Percentiles rank a stretch among this genome's conserved stretches.
These are phyloP conservation scores for Hapalemur alaotrensis DNA, from an alignment of 2,797 vertebrate genomes.

Conservation along the genomic window DNA sequence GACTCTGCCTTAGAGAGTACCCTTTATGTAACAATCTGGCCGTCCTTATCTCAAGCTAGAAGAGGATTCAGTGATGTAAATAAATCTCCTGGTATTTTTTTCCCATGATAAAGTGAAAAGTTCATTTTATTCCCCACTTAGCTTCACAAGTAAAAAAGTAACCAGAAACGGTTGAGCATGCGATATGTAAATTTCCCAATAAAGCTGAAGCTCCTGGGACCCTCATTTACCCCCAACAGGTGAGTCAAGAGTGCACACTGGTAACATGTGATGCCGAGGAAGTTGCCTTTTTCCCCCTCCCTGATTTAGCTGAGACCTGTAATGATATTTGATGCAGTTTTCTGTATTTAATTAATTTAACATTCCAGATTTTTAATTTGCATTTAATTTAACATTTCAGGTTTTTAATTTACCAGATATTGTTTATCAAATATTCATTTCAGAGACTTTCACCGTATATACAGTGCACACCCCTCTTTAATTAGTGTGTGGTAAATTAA, in stretches of 20 bases:
- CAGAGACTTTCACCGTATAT: constrained; percentile 81
- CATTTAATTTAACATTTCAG: constrained; percentile 88
- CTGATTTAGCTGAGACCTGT: constrained; percentile 81
- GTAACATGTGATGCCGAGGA: constrained; percentile 71
- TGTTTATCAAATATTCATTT: constrained; percentile 89
- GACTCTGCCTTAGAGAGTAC: not conserved
- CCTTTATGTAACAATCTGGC: not conserved
- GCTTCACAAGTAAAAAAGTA: not conserved
- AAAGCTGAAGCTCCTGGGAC: constrained; percentile 19
- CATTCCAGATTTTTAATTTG: constrained; percentile 88
- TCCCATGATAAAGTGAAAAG: not conserved
- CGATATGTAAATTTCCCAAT: constrained; percentile 19
- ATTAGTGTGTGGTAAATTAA: constrained; percentile 88
- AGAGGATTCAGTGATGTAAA: not conserved
- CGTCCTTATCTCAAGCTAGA: not conserved
- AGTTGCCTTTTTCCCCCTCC: constrained; percentile 66
- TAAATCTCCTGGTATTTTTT: not conserved
- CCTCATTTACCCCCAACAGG: constrained; percentile 66
- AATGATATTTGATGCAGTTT: constrained; percentile 83
- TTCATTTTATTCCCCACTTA: not conserved
- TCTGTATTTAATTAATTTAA: constrained; percentile 87
- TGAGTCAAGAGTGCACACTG: constrained; percentile 46
- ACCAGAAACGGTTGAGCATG: not conserved
- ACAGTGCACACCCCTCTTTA: constrained; percentile 83
- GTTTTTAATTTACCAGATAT: constrained; percentile 88